These are phyloP conservation scores for Drosophila funebris DNA, from an alignment of 1,140 invertebrate species.

Conservation along the genomic window DNA sequence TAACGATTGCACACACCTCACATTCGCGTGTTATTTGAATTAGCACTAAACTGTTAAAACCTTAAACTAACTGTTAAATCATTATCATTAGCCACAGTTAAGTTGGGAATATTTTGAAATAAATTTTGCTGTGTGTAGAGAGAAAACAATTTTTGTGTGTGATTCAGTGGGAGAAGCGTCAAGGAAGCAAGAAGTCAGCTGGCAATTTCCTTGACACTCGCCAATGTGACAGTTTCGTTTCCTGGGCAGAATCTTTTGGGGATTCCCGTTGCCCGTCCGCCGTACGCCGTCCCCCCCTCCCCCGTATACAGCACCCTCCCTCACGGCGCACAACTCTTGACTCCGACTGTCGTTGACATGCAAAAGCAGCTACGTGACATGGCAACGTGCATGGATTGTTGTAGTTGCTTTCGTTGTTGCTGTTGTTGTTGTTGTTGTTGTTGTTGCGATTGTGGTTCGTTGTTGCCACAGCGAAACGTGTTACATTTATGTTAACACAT, in stretches of 20 bases:
- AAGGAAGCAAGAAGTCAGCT: not conserved
- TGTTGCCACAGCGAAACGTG: slow-evolving; percentile 73
- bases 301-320: too few species aligned
- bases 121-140: not conserved
- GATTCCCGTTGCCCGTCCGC: too few species aligned
- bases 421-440: slow-evolving; percentile 6
- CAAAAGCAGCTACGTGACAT: slow-evolving; percentile 76
- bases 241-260: slow-evolving; percentile 29
- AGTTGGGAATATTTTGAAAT: not conserved
- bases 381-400: slow-evolving; percentile 51
- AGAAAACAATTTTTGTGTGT: slow-evolving; percentile 4
- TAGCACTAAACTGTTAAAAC: slow-evolving; percentile 32
- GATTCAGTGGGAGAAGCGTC: not conserved
- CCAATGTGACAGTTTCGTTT: slow-evolving; percentile 44
- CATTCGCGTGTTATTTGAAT: slow-evolving; percentile 33
- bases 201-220: slow-evolving; percentile 40
- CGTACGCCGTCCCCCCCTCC: too few species aligned
- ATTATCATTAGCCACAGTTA: not conserved
- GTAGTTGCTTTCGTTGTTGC: slow-evolving; percentile 15
- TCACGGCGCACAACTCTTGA: not conserved
- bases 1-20: slow-evolving; percentile 4
- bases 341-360: slow-evolving; percentile 55
- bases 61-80: slow-evolving; percentile 15
- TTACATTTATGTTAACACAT: slow-evolving; percentile 78
- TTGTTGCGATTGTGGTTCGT: slow-evolving; percentile 26